Evolutionary conservation across 2,888 invertebrate genomes (phyloP), one percentile per base, ranked within the genome.

Genomic region (Herminia tarsipennalis): DNA sequence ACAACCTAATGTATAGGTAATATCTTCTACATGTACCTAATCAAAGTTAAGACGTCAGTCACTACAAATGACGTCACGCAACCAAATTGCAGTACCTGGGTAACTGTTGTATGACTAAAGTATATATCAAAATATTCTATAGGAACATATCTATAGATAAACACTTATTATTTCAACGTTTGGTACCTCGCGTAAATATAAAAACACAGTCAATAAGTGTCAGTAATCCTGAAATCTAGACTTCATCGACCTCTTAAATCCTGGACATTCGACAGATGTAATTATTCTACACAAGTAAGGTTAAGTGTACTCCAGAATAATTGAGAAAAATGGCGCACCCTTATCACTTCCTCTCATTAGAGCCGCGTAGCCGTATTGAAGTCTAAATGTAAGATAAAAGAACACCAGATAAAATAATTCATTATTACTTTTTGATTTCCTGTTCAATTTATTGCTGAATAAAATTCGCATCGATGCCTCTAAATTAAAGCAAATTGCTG

Each of bases 1-100:
- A 66, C 72, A 76, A 69, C 53, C 39, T 54, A 52, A 39, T 54
- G 51, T 56, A 46, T 38, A 32, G 22, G 29, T 47, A 44, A 40
- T 45, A 53, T 46, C 6, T 47, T 45, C 34, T 38, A 42, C 41
- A 21, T 22, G 41, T n/a, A n/a, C n/a, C n/a, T 48, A 56, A 45
- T 47, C 47, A 51, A 36, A 44, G 20, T 8, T 20, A 6, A 33
- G 40, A 46, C 40, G 37, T 43, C 36, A 40, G 41, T 29, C 33
- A 33, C 12, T 25, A 12, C 12, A 2, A 5, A 24, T n/a, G n/a
- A n/a, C n/a, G n/a, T n/a, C n/a, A n/a, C n/a, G n/a, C n/a, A n/a
- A n/a, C n/a, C n/a, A n/a, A n/a, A n/a, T n/a, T n/a, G n/a, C n/a
- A n/a, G n/a, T n/a, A n/a, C n/a, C n/a, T n/a, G n/a, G n/a, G n/a